Evolutionary conservation across 2,888 invertebrate species (phyloP).

Genomic region (Crepidodera aurea): DNA sequence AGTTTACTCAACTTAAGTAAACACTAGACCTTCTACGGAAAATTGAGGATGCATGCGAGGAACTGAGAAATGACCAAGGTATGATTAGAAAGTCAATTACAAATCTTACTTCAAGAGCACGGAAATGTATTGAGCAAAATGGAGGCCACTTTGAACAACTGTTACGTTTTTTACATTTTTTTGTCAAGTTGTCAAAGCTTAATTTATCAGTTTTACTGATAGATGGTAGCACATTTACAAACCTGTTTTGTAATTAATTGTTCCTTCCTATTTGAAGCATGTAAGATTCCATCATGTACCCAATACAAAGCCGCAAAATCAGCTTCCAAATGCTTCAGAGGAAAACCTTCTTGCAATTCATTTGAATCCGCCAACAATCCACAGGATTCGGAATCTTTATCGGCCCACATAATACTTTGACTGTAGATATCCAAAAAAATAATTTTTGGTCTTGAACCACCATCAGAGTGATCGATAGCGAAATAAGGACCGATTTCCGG

Average conservation of each 20-base stretch:
- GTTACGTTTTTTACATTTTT: too few relatives aligned
- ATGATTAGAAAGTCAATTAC: too few relatives aligned
- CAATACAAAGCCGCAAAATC: constrained; percentile 79
- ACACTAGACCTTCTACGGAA: too few relatives aligned
- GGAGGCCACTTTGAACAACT: too few relatives aligned
- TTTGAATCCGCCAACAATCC: constrained; percentile 62
- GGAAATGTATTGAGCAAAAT: too few relatives aligned
- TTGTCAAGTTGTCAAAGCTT: too few relatives aligned
- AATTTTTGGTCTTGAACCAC: constrained; percentile 63
- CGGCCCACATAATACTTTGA: constrained; percentile 69
- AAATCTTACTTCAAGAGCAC: too few relatives aligned
- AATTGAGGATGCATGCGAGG: too few relatives aligned
- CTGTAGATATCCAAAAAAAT: constrained; percentile 72
- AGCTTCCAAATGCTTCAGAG: constrained; percentile 72
- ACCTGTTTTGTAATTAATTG: constrained; percentile 56
- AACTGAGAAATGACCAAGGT: too few relatives aligned
- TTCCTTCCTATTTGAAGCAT: constrained; percentile 66
- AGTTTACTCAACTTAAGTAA: too few relatives aligned
- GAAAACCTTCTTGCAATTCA: constrained; percentile 59
- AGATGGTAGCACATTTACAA: too few relatives aligned
- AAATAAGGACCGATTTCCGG: constrained; percentile 71
- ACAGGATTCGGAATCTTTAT: constrained; percentile 74
- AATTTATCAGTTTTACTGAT: too few relatives aligned
- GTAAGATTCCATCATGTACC: constrained; percentile 73
- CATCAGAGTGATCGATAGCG: constrained; percentile 73